These are phyloP conservation scores for Pedionomus torquatus DNA, from an alignment of 2,113 vertebrate genomes.

Conservation along the genomic window DNA sequence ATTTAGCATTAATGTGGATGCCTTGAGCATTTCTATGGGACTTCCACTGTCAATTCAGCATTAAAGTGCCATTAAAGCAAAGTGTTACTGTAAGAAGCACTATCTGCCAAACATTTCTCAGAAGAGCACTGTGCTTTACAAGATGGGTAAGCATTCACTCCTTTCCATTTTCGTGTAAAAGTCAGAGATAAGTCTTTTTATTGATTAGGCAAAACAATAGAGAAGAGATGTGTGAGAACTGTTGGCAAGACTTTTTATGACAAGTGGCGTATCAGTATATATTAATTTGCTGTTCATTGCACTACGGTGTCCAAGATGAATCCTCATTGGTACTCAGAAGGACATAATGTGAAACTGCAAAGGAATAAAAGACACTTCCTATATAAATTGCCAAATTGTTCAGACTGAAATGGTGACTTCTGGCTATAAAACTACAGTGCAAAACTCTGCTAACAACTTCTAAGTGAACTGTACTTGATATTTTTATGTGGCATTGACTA, in stretches of 20 bases:
- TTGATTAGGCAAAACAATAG: slow-evolving; percentile 74
- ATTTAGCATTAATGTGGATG: slow-evolving; percentile 62
- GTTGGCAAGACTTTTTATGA: slow-evolving; percentile 58
- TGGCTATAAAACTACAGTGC: not conserved
- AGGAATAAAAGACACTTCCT: not conserved
- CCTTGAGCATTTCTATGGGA: slow-evolving; percentile 41
- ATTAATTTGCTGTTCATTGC: slow-evolving; percentile 68
- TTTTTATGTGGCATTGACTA: not conserved
- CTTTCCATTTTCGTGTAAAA: slow-evolving; percentile 58
- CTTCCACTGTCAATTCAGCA: slow-evolving; percentile 70
- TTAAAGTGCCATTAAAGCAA: slow-evolving; percentile 74
- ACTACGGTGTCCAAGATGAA: slow-evolving; percentile 27
- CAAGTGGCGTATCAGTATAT: slow-evolving; percentile 54
- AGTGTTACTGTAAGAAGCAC: slow-evolving; percentile 79
- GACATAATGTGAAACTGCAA: slow-evolving; percentile 36
- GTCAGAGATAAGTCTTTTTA: slow-evolving; percentile 62
- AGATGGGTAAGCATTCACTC: not conserved
- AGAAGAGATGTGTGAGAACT: slow-evolving; percentile 37
- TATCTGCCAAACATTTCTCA: slow-evolving; percentile 75
- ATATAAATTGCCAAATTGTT: not conserved
- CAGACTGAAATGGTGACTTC: not conserved
- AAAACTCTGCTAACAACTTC: not conserved
- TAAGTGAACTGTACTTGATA: not conserved
- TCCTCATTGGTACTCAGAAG: slow-evolving; percentile 53
- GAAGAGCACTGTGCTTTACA: slow-evolving; percentile 68